These are phyloP conservation scores for Aphelinus certus DNA, from an alignment of 1,140 invertebrate genomes.

Conservation along the genomic window DNA sequence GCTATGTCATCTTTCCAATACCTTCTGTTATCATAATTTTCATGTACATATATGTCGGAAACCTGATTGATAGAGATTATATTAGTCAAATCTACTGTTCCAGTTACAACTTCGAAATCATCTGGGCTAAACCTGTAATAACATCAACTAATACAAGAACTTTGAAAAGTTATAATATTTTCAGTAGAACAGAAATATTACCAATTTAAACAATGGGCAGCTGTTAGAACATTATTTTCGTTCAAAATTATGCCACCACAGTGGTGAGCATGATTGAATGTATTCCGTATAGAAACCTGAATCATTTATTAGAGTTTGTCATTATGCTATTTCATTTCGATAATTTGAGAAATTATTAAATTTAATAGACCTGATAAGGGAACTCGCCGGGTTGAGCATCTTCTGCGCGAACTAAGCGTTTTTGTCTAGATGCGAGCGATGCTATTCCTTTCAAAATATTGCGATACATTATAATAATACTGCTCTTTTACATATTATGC, in stretches of 20 bases:
- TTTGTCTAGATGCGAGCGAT: not conserved
- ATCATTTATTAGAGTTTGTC: not conserved
- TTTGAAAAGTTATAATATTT: too few species aligned
- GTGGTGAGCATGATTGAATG: conserved; percentile 28
- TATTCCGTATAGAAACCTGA: conserved; percentile 45
- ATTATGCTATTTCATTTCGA: conserved; percentile 6
- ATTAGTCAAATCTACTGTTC: conserved; percentile 17
- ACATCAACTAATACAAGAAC: not conserved
- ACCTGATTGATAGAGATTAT: conserved; percentile 17
- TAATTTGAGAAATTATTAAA: too few species aligned
- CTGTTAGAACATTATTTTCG: conserved; percentile 61
- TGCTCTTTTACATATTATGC: too few species aligned
- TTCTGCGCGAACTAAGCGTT: conserved; percentile 47
- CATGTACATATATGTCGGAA: conserved; percentile 14
- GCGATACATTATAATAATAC: too few species aligned
- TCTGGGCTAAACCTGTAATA: conserved; percentile 3
- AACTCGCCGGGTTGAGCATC: conserved; percentile 46
- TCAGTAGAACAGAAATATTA: conserved; percentile 2
- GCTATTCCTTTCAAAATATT: not conserved
- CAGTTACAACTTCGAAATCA: conserved; percentile 23
- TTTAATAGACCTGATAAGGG: conserved; percentile 46
- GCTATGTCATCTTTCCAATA: conserved; percentile 33
- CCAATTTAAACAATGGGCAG: conserved; percentile 62
- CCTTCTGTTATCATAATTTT: not conserved
- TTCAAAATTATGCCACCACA: conserved; percentile 67